Percentiles rank a stretch among this genome's conserved stretches.
These are phyloP conservation scores for Cladopsammia gracilis DNA, from an alignment of 64 coral and sea anemone species.

Conservation along the genomic window DNA sequence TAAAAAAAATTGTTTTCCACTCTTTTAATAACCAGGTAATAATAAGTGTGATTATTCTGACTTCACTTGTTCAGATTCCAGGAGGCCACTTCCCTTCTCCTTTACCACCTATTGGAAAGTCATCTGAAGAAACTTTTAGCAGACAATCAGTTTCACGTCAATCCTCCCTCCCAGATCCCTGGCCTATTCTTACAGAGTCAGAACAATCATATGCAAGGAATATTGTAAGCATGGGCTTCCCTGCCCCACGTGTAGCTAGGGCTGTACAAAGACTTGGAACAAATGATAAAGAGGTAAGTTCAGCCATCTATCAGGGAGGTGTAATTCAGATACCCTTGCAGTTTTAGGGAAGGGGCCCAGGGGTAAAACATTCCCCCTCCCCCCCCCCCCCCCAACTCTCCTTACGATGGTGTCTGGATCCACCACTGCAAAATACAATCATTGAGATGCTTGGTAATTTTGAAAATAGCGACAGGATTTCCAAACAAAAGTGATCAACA, in stretches of 20 bases:
- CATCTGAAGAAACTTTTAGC: neutral
- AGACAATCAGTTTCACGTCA: neutral
- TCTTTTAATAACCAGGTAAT: neutral
- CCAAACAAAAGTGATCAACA: too few species aligned
- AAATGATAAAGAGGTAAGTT: constrained; percentile 86
- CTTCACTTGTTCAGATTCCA: constrained; percentile 17
- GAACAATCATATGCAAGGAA: constrained; percentile 75
- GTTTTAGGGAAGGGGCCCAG: too few species aligned
- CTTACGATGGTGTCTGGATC: too few species aligned
- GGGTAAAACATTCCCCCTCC: too few species aligned
- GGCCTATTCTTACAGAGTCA: constrained; percentile 53
- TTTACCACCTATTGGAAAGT: constrained; percentile 65
- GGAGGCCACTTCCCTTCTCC: constrained; percentile 65
- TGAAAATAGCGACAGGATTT: too few species aligned
- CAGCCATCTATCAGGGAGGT: too few species aligned
- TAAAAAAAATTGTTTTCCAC: too few species aligned
- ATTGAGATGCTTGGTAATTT: too few species aligned
- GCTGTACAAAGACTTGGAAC: constrained; percentile 90
- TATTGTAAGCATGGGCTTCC: constrained; percentile 86
- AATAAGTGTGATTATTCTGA: neutral
- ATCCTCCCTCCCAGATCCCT: constrained; percentile 84
- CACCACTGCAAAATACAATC: too few species aligned
- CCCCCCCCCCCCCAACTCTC: too few species aligned
- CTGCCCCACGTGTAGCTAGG: constrained; percentile 78
- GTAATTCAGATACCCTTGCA: too few species aligned